phyloP scores from a whole-genome alignment of 2,888 invertebrate species.

The Polyommatus iphigenia region DNA sequence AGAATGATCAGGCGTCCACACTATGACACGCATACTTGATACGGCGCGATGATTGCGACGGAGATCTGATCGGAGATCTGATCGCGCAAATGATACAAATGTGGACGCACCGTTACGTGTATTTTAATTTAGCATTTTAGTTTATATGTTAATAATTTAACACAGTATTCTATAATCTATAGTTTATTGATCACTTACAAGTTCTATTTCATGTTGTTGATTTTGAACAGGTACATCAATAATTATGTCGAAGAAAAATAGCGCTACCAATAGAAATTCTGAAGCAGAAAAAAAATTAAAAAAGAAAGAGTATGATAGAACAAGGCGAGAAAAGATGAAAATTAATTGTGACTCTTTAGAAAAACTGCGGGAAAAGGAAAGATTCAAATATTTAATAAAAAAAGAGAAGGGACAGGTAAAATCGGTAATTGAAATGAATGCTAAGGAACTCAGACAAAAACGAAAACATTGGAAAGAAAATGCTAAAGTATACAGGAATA shows the following conservation, averaged over 20 bases:
- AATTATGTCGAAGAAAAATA: background rate
- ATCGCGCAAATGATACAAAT: too few species aligned
- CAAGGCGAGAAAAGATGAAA: slow-evolving; percentile 22
- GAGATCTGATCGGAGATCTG: too few species aligned
- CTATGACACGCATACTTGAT: too few species aligned
- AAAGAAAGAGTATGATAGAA: slow-evolving; percentile 33
- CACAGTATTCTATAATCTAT: too few species aligned
- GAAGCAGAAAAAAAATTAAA: slow-evolving; percentile 32
- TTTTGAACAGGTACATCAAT: background rate
- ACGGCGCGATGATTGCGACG: too few species aligned
- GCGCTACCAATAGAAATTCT: background rate
- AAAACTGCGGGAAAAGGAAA: too few species aligned
- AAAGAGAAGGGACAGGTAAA: slow-evolving; percentile 30
- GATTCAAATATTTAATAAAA: slow-evolving; percentile 25
- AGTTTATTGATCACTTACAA: too few species aligned
- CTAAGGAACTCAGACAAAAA: slow-evolving; percentile 22
- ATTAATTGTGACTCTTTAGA: too few species aligned
- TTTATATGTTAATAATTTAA: too few species aligned
- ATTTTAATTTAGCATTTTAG: too few species aligned
- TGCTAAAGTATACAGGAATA: background rate
- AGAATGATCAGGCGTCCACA: too few species aligned
- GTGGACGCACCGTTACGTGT: too few species aligned
- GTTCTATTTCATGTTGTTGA: background rate
- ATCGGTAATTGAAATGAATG: background rate
- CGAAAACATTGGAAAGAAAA: slow-evolving; percentile 26